Evolutionary conservation across 2,888 invertebrate species (phyloP), one percentile per base, ranked within the genome.

Genomic region (Drosophila tripunctata): DNA sequence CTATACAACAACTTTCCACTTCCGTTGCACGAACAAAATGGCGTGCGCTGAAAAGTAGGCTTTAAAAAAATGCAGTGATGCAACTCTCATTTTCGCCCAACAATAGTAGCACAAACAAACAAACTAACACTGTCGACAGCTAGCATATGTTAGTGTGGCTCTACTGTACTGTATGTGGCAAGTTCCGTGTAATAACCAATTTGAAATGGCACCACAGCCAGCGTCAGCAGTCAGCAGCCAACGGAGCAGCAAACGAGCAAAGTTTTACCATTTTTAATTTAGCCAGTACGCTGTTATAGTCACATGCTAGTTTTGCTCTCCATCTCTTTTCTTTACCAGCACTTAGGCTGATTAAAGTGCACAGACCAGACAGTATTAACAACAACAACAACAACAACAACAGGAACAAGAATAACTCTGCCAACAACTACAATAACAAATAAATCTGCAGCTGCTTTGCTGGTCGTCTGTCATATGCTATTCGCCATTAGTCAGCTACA

Each of bases 271-370:
- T 80, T 80, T 80, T 85, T 82, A 70, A 81, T 70, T 67, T 82
- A 45, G 31, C 60, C 65, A 51, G 24, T 41, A 67, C 65, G 31
- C 22, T 38, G 27, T 50, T 44, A 27, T 61, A 50, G 33, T 14
- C 44, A 43, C 51, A 17, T 35, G 22, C 8, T 22, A 36, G 15
- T 5, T 30, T n/a, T 41, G 6, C 10, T 36, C 10, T 27, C 6
- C 4, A 10, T n/a, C 27, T 27, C 44, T 54, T 33, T 44, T 36
- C 50, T 27, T 60, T 70, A 54, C 47, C 57, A 56, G 79, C 79
- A 81, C 86, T 81, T 85, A 82, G 86, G 67, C 86, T 86, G 81
- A 81, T 81, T 81, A 86, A 86, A 81, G 77, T 76, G 83, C 83
- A 82, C 64, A 76, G 75, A 61, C 69, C 66, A 55, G 69, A 27